Percentiles rank a stretch among this genome's conserved stretches.
Evolutionary conservation across 2,113 vertebrate species (phyloP).

Genomic region (Gymnobelideus leadbeateri): DNA sequence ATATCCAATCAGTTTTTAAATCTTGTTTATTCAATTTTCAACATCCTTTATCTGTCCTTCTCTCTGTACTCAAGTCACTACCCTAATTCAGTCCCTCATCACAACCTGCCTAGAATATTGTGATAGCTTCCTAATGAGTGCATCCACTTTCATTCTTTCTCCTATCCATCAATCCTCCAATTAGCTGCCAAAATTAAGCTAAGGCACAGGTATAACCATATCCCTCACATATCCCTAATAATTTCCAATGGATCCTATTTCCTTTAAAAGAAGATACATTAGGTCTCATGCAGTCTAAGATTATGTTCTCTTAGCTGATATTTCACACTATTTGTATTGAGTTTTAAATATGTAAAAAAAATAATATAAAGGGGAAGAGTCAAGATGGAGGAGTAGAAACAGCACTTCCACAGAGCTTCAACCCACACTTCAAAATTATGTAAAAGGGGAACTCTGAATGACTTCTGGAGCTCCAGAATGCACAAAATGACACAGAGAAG

Average conservation of each 20-base stretch:
- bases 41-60: background rate
- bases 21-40: background rate
- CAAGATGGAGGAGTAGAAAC: too few species aligned
- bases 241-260: background rate
- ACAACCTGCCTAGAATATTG: background rate
- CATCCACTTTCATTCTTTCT: background rate
- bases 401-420: too few species aligned
- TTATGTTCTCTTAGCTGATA: too few species aligned
- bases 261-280: too few species aligned
- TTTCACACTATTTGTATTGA: too few species aligned
- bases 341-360: too few species aligned
- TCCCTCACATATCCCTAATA: background rate
- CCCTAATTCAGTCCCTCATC: background rate
- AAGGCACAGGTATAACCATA: background rate
- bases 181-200: background rate
- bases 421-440: too few species aligned
- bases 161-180: background rate
- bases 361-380: too few species aligned
- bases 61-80: background rate
- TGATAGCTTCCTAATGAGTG: background rate
- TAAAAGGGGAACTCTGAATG: too few species aligned
- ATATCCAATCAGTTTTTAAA: background rate
- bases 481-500: too few species aligned
- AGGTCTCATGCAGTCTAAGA: too few species aligned
- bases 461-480: too few species aligned